Evolutionary conservation across 2,797 vertebrate genomes (phyloP), one percentile per base, ranked within the genome.

Genomic region (Rhinichthys osculus): DNA sequence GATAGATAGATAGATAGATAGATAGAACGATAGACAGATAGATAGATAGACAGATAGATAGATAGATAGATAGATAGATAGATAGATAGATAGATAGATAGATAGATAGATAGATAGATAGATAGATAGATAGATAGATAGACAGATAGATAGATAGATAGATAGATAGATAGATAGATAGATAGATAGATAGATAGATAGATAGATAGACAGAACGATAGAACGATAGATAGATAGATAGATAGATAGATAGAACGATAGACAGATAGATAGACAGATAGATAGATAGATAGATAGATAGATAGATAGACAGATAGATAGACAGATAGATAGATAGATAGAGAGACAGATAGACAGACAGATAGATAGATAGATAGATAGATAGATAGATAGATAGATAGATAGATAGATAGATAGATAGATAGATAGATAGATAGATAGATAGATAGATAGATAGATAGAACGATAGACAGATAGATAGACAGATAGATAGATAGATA

Each of bases 141-240:
- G 6, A 33, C 0, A 1, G 62, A 66, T 0, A 30, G 62, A 27
- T 0, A 5, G 7, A 67, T 1, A 9, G 7, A 67, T 0, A 5
- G 17, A 6, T 0, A 3, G 10, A n/a, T 0, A 1, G 21, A 44
- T 0, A 13, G 69, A 71, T 0, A 35, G 30, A 35, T 0, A 1
- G 30, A 66, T 0, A 19, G 19, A 52, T 0, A 19, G 3, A 67
- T 0, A 4, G 66, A 40, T 0, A 4, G 10, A 70, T 0, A 14
- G 7, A 72, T 0, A 1, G 1, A 81, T 6, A 7, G 42, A 54
- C 17, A 3, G 0, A 27, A 27, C 27, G 27, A 52, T 44, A 59
- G 35, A 27, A 27, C 27, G 27, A 81, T 0, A 40, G 30, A 74
- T 7, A 7, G n/a, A 79, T 0, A 21, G 40, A 78, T 2, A 33